Evolutionary conservation across 2,797 vertebrate species (phyloP), one percentile per base, ranked within the genome.

Genomic region (Loris lydekkerianus): DNA sequence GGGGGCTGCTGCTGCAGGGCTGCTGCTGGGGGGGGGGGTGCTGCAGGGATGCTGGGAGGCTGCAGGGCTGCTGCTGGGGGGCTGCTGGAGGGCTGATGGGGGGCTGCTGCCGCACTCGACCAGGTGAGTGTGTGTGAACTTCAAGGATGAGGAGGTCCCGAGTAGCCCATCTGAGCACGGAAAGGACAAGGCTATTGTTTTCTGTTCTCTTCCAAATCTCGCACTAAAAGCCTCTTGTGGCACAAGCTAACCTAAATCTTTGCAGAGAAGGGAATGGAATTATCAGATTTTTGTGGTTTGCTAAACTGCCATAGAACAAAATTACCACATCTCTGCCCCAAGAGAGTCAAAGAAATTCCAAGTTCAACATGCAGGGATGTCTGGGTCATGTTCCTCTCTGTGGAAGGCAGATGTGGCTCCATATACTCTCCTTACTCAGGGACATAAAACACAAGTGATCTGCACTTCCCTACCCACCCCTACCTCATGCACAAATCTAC

Each of bases 91-190:
- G 3, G 10, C 20, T 13, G 29, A 13, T 5, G 23, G 10, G 43
- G 0, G 10, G 61, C 37, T 46, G 3, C 34, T 20, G 15, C 49
- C 49, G 10, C 43, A 21, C n/a, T n/a, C 31, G 27, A 25, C 1
- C 2, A 27, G 40, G 3, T 4, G 10, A 27, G 8, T 9, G 2
- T 5, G 1, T 34, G 58, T 49, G 31, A 63, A 40, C 58, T 63
- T 58, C 14, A 10, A 8, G 43, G 1, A 4, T 14, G 43, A 60
- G 1, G n/a, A 21, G 27, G 17, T 3, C 40, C 23, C 2, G 10
- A 53, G n/a, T 3, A 23, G 60, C 63, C 23, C 31, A 56, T 70
- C 63, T 13, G 60, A 37, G 60, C 31, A 37, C 5, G 58, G 21
- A 76, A 61, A 46, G 37, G 7, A 49, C 27, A 27, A 13, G 10